Conservation (phyloP, 2,888 invertebrate species). For the Callyntrura sp. region DNA sequence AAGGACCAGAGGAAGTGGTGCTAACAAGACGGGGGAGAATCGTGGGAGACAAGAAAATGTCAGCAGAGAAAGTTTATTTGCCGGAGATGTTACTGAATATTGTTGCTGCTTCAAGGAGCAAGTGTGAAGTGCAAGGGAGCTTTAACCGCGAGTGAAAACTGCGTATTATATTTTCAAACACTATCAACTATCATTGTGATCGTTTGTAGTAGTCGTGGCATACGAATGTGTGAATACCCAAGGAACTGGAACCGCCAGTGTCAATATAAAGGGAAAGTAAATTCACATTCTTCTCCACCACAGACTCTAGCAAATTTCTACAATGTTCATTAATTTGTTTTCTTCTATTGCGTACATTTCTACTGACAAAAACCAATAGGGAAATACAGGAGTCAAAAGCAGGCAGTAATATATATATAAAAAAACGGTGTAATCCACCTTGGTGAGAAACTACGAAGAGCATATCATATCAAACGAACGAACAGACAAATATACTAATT, state of each 20-base stretch:
- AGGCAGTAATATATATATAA: not conserved
- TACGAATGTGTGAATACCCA: not conserved
- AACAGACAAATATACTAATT: too few species aligned
- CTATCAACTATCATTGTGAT: too few species aligned
- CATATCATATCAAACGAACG: too few species aligned
- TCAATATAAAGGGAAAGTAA: conserved; percentile 43
- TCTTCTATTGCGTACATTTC: not conserved
- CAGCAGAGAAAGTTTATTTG: conserved; percentile 57
- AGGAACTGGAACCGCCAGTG: not conserved
- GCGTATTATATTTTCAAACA: conserved; percentile 4
- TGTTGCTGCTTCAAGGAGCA: not conserved
- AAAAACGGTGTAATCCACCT: not conserved
- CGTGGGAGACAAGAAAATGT: conserved; percentile 44
- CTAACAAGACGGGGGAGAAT: conserved; percentile 50
- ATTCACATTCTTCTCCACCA: conserved; percentile 41
- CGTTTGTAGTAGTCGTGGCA: not conserved
- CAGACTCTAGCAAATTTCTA: conserved; percentile 4
- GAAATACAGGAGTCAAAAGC: not conserved
- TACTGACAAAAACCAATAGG: not conserved
- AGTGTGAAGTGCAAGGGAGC: not conserved
- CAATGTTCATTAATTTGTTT: conserved; percentile 46
- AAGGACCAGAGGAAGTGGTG: conserved; percentile 54
- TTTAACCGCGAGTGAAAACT: not conserved
- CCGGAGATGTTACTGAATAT: not conserved
- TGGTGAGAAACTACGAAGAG: too few species aligned